A percentile compares a stretch with the other conserved stretches of the same genome.
These are phyloP conservation scores for Indicator maculatus DNA, from an alignment of 2,113 vertebrate genomes.

Conservation along the genomic window DNA sequence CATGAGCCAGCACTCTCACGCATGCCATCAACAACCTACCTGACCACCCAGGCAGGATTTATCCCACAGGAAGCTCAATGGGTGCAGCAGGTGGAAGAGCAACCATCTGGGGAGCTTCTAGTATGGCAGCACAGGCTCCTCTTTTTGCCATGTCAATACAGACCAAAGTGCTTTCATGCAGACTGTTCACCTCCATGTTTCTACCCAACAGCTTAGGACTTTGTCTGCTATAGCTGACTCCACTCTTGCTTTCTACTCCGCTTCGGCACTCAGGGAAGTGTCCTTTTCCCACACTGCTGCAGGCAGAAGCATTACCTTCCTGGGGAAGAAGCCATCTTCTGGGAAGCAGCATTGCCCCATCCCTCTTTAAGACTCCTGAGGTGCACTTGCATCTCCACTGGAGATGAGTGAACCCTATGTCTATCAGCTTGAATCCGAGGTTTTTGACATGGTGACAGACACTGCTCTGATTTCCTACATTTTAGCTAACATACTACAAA, in stretches of 20 bases:
- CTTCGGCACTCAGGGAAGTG: background rate
- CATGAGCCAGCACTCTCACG: background rate
- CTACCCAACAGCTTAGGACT: background rate
- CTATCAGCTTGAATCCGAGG: background rate
- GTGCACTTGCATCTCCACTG: background rate
- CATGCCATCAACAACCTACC: constrained; percentile 19
- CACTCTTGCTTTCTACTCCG: background rate
- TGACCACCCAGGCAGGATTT: background rate
- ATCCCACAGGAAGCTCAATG: background rate
- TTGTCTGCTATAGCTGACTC: background rate
- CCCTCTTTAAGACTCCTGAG: background rate
- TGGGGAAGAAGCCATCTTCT: background rate
- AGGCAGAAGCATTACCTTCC: background rate
- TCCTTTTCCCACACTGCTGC: background rate
- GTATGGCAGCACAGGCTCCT: background rate
- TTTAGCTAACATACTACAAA: background rate
- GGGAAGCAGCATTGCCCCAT: background rate
- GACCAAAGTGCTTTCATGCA: background rate
- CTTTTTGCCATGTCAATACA: background rate
- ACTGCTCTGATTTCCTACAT: background rate
- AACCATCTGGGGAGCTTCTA: background rate
- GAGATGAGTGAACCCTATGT: background rate
- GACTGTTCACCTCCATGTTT: background rate
- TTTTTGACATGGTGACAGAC: background rate
- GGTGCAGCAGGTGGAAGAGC: background rate